These are phyloP conservation scores for Drosophila neutralis DNA, from an alignment of 2,888 invertebrate species.

Conservation along the genomic window DNA sequence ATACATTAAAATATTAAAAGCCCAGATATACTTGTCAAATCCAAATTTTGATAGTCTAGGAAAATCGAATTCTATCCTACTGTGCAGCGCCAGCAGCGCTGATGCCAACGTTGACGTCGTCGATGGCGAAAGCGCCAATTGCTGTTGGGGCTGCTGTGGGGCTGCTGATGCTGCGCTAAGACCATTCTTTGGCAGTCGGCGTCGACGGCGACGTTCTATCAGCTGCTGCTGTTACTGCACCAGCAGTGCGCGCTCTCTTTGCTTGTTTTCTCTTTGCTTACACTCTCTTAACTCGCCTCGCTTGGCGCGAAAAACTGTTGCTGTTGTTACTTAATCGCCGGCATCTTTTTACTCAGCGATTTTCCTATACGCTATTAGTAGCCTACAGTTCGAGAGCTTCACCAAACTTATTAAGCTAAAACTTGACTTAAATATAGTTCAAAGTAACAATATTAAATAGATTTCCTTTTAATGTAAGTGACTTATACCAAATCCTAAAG, in stretches of 20 bases:
- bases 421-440: not conserved
- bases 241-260: slow-evolving; percentile 62
- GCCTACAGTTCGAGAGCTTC: slow-evolving; percentile 7
- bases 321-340: slow-evolving; percentile 78
- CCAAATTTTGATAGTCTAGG: not conserved
- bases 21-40: not conserved
- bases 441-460: not conserved
- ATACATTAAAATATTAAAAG: not conserved
- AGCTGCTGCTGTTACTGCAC: slow-evolving; percentile 60
- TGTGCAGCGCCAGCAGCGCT: slow-evolving; percentile 40
- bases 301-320: slow-evolving; percentile 78
- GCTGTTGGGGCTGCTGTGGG: slow-evolving; percentile 54
- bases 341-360: slow-evolving; percentile 54
- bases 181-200: slow-evolving; percentile 71
- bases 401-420: slow-evolving; percentile 7
- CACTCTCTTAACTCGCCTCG: slow-evolving; percentile 36
- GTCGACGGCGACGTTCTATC: slow-evolving; percentile 32
- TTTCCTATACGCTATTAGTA: slow-evolving; percentile 37
- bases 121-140: slow-evolving; percentile 46
- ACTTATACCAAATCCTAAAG: not conserved
- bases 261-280: slow-evolving; percentile 31
- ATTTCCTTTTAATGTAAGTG: not conserved
- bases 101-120: slow-evolving; percentile 38
- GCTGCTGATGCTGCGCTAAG: slow-evolving; percentile 58
- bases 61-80: slow-evolving; percentile 5